Evolutionary conservation across 2,113 vertebrate genomes (phyloP).

Genomic region (Zosterops pallidus): DNA sequence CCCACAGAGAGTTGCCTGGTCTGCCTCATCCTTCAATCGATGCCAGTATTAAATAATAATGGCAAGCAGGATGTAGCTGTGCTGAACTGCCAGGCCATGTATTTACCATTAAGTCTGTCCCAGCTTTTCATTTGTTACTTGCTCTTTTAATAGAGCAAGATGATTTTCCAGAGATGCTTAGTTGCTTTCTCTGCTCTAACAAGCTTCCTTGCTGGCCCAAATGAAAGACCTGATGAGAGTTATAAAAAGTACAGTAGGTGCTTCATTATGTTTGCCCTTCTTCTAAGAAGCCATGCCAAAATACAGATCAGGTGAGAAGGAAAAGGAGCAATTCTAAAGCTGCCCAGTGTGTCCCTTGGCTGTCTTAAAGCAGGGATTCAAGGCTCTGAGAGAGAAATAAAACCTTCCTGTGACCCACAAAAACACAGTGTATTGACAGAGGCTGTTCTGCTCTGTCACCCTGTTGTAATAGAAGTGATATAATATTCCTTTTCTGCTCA

Average conservation of each 20-base stretch:
- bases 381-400: background rate
- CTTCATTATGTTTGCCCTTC: background rate
- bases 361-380: slow-evolving; percentile 13
- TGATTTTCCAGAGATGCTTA: slow-evolving; percentile 44
- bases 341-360: background rate
- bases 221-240: slow-evolving; percentile 12
- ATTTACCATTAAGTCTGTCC: slow-evolving; percentile 9
- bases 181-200: slow-evolving; percentile 15
- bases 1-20: slow-evolving; percentile 3
- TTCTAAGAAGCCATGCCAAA: slow-evolving; percentile 17
- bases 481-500: background rate
- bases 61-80: background rate
- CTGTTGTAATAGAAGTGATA: background rate
- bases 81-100: background rate
- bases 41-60: slow-evolving; percentile 38
- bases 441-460: background rate
- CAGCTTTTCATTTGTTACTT: slow-evolving; percentile 54
- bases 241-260: background rate
- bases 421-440: background rate
- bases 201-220: slow-evolving; percentile 32
- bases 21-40: slow-evolving; percentile 21
- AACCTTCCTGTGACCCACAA: background rate
- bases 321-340: background rate
- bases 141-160: slow-evolving; percentile 28
- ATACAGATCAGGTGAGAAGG: background rate